Evolutionary conservation across 2,888 invertebrate genomes (phyloP), one percentile per base, ranked within the genome.

Genomic region (Mystacides longicornis): DNA sequence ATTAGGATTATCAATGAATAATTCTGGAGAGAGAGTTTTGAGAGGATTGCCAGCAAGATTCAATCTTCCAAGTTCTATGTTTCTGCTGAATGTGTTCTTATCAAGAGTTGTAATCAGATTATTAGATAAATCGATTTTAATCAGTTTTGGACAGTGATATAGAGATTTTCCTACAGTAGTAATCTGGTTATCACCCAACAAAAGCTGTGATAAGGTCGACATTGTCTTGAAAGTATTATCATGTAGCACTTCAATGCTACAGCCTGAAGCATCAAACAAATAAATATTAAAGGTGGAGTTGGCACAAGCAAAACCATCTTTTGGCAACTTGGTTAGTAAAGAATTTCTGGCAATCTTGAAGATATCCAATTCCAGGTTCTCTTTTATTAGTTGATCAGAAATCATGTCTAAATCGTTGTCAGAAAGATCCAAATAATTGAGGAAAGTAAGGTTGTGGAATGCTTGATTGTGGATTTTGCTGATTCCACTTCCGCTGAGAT

Each of bases 1-100:
- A 61, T 79, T 73, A 3, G 78, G 79, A 31, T 84, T 80, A 54
- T 80, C 73, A 56, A 79, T 65, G 69, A 90, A 89, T 2, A 86
- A 75, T 55, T 82, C 78, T 1, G 85, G 80, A 52, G 86, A 82
- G 2, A 91, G 67, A 9, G 79, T 77, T 60, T 78, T 78, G 56
- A 89, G 72, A 1, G 85, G 85, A 69, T 90, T 91, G 14, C 85
- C 84, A 62, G 85, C 83, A 46, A 91, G 75, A 65, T 81, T 85
- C 11, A 90, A 69, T 68, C 79, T 82, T 22, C 73, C 79, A 56
- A 90, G 71, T 59, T 83, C 81, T 21, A 74, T 77, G 62, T 87
- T 88, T 59, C 83, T 80, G 62, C 76, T 77, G 67, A 90, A 89
- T 57, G 83, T 74, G 63, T 81, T 77, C 7, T 74, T 70, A 47